Evolutionary conservation across 2,888 invertebrate genomes (phyloP).

Genomic region (Ophonus ardosiacus): DNA sequence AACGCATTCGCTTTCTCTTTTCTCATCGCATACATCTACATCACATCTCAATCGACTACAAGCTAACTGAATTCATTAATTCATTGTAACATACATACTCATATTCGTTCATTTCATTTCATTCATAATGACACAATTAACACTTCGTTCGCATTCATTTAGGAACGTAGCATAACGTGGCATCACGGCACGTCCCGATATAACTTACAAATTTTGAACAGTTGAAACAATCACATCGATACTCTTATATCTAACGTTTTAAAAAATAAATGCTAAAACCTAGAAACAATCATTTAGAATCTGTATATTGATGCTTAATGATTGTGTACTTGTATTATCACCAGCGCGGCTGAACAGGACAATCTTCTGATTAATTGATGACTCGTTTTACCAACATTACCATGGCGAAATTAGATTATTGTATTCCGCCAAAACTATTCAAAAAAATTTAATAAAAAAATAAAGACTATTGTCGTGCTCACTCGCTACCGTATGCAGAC

Average conservation of each 20-base stretch:
- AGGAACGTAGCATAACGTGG: conserved; percentile 18
- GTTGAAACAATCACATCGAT: conserved; percentile 66
- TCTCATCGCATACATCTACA: conserved; percentile 33
- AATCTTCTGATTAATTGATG: conserved; percentile 66
- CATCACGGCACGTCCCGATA: conserved; percentile 52
- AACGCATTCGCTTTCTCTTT: conserved; percentile 38
- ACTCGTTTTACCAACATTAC: conserved; percentile 37
- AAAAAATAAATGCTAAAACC: conserved; percentile 65
- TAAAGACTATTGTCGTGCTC: conserved; percentile 74
- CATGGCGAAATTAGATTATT: conserved; percentile 60
- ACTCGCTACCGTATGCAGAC: conserved; percentile 73
- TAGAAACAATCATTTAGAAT: conserved; percentile 63
- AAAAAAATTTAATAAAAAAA: conserved; percentile 62
- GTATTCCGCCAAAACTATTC: conserved; percentile 46
- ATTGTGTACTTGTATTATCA: conserved; percentile 70
- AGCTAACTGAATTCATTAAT: conserved; percentile 24
- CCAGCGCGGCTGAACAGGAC: conserved; percentile 76
- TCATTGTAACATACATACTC: conserved; percentile 8
- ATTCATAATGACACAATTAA: conserved; percentile 30
- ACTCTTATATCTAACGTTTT: conserved; percentile 64
- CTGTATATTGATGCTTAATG: conserved; percentile 53
- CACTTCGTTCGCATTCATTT: conserved; percentile 1
- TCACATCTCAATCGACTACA: conserved; percentile 31
- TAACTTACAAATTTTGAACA: conserved; percentile 63
- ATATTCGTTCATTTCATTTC: neutral